A percentile compares a stretch with the other conserved stretches of the same genome.
Evolutionary conservation across 2,113 vertebrate genomes (phyloP).

Genomic region (Hippolais icterina): DNA sequence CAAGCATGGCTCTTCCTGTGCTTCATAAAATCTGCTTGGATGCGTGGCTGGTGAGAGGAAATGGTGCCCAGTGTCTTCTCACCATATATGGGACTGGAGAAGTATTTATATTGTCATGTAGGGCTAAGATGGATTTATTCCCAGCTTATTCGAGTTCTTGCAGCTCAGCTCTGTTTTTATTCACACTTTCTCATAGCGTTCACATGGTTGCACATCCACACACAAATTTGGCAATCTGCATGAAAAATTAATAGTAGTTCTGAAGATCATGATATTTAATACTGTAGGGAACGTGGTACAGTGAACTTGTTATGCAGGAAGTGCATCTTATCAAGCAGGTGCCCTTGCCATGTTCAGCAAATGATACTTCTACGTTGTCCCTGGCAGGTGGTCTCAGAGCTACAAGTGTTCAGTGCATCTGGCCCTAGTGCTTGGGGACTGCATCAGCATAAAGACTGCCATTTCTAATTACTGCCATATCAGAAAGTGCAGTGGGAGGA

Average conservation of each 20-base stretch:
- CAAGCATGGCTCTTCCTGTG: neutral
- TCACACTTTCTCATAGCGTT: neutral
- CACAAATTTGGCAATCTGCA: conserved; percentile 19
- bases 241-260: conserved; percentile 43
- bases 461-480: conserved; percentile 48
- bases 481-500: neutral
- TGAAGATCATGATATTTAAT: conserved; percentile 35
- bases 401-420: conserved; percentile 46
- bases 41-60: neutral
- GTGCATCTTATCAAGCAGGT: conserved; percentile 3
- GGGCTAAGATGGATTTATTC: neutral
- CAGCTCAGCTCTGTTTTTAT: neutral
- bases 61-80: neutral
- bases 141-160: neutral
- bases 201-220: neutral
- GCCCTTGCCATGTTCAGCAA: conserved; percentile 62
- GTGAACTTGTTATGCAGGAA: conserved; percentile 42
- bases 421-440: neutral
- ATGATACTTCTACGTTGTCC: conserved; percentile 8
- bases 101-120: neutral
- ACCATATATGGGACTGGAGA: neutral
- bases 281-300: conserved; percentile 10
- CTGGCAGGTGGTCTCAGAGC: conserved; percentile 62
- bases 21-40: neutral
- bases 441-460: neutral